Evolutionary conservation across 2,888 invertebrate species (phyloP).

Genomic region (Ichneumoninae sp.): DNA sequence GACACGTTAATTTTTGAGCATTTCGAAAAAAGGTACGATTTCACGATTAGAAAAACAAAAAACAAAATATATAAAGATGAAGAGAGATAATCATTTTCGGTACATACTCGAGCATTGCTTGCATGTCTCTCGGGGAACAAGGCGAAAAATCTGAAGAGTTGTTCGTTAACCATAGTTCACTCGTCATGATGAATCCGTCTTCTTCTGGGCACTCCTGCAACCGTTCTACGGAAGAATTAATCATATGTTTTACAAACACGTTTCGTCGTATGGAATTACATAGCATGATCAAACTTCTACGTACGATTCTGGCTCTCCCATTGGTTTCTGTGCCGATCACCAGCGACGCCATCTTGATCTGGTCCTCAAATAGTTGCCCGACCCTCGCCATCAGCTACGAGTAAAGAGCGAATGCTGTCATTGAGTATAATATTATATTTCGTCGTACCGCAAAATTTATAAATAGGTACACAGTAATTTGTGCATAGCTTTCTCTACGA

Average conservation of each 20-base stretch:
- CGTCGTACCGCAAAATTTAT: too few relatives aligned
- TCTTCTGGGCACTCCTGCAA: neutral
- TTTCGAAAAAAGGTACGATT: neutral
- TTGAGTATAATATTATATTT: neutral
- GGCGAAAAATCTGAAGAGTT: conserved; percentile 44
- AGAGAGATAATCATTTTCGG: neutral
- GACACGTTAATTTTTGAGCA: neutral
- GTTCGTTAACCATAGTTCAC: neutral
- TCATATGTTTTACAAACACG: neutral
- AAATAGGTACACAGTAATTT: too few relatives aligned
- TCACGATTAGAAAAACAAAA: neutral
- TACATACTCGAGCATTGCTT: conserved; percentile 15
- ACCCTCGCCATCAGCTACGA: conserved; percentile 28
- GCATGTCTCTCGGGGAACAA: conserved; percentile 10
- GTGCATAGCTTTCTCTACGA: too few relatives aligned
- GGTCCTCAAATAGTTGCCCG: conserved; percentile 45
- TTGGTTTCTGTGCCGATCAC: conserved; percentile 28
- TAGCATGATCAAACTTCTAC: neutral
- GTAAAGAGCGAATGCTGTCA: too few relatives aligned
- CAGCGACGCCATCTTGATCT: conserved; percentile 22
- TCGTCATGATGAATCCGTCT: conserved; percentile 33
- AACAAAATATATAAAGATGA: neutral
- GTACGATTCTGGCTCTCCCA: conserved; percentile 38
- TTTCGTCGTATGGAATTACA: neutral
- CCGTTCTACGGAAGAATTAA: conserved; percentile 46